These are phyloP conservation scores for Turnix velox DNA, from an alignment of 2,113 vertebrate genomes.

Conservation along the genomic window DNA sequence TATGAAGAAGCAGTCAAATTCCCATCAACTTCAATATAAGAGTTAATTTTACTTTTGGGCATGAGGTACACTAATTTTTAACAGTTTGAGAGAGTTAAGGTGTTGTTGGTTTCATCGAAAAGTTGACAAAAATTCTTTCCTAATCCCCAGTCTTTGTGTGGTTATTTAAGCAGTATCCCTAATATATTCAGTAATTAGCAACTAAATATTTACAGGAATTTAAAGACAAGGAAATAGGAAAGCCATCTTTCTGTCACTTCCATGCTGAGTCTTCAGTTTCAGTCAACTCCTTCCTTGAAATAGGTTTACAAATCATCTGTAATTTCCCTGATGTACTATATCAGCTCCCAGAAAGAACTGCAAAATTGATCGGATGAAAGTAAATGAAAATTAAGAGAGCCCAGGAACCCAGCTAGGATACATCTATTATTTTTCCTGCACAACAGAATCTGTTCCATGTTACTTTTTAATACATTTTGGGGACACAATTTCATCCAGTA, in stretches of 20 bases:
- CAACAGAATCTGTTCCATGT: neutral
- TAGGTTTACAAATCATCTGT: neutral
- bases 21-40: neutral
- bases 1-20: neutral
- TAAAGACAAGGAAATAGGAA: neutral
- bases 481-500: neutral
- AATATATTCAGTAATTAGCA: neutral
- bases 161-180: neutral
- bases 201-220: neutral
- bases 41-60: neutral
- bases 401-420: neutral
- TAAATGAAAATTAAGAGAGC: slow-evolving; percentile 15
- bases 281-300: neutral
- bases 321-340: slow-evolving; percentile 42
- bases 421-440: slow-evolving; percentile 6
- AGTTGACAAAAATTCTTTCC: neutral
- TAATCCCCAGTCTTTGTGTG: neutral
- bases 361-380: neutral
- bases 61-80: neutral
- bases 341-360: neutral
- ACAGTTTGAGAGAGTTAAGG: neutral
- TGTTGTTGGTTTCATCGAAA: neutral
- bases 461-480: slow-evolving; percentile 8
- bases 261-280: neutral
- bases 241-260: neutral